Conservation (phyloP, 1,140 invertebrate species). For the Venturia canescens region DNA sequence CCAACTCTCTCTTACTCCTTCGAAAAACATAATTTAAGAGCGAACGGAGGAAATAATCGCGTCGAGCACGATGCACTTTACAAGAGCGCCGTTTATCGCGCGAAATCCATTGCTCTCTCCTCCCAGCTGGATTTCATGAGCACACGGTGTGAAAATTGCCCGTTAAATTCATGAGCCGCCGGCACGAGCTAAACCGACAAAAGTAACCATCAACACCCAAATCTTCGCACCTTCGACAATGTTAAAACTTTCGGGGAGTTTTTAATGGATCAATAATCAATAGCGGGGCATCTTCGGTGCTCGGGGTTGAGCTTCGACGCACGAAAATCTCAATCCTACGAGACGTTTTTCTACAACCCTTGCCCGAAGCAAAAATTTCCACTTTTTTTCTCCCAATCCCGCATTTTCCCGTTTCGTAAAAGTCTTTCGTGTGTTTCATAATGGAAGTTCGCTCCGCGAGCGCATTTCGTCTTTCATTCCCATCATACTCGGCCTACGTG, state of each 20-base stretch:
- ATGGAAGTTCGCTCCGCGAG: no score
- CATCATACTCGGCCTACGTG: no score
- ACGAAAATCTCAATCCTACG: no score
- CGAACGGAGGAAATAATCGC: constrained; percentile 55
- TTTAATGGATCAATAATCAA: not conserved
- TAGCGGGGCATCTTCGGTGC: no score
- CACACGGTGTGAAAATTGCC: constrained; percentile 57
- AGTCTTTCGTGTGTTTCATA: no score
- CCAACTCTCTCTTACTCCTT: not conserved
- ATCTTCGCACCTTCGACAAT: constrained; percentile 1
- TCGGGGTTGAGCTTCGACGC: no score
- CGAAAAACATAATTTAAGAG: constrained; percentile 45
- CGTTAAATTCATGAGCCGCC: constrained; percentile 27
- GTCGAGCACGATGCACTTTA: constrained; percentile 25
- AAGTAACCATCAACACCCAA: not conserved
- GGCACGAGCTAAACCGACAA: not conserved
- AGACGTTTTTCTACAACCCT: no score
- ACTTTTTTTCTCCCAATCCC: no score
- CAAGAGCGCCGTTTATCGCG: constrained; percentile 35
- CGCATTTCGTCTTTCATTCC: no score
- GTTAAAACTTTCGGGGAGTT: not conserved
- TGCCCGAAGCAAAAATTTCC: no score
- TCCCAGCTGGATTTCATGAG: not conserved
- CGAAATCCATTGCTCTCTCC: constrained; percentile 53
- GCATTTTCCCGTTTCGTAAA: no score